Evolutionary conservation across 2,888 invertebrate genomes (phyloP).

Genomic region (Stegophylla sp.): DNA sequence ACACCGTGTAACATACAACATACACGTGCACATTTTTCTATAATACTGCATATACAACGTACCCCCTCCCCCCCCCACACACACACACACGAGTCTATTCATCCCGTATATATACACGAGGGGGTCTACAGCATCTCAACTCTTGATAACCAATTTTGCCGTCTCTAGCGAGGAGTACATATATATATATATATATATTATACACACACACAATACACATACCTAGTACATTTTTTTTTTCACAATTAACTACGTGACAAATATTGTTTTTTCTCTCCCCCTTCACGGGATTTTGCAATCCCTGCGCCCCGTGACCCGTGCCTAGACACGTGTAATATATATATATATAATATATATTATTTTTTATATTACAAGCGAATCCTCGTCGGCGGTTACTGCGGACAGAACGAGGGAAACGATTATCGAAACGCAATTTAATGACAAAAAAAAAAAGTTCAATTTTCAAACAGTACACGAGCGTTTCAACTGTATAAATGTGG

Average conservation of each 20-base stretch:
- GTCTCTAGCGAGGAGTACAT: neutral
- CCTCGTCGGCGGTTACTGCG: neutral
- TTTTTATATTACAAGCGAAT: neutral
- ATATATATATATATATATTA: neutral
- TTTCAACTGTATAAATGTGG: neutral
- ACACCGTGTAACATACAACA: neutral
- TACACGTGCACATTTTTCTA: too few species aligned
- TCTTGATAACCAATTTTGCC: conserved; percentile 11
- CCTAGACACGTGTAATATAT: neutral
- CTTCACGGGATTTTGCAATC: neutral
- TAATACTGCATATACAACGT: too few species aligned
- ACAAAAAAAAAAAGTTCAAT: conserved; percentile 20
- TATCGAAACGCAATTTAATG: conserved; percentile 27
- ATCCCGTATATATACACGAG: neutral
- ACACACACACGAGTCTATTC: too few species aligned
- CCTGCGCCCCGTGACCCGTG: neutral
- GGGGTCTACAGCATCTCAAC: neutral
- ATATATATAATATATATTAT: neutral
- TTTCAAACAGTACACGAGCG: neutral
- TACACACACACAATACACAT: neutral
- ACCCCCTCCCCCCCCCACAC: too few species aligned
- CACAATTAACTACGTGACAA: conserved; percentile 51
- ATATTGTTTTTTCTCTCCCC: conserved; percentile 39
- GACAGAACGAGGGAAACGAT: conserved; percentile 5
- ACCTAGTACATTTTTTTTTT: neutral